Percentiles rank a stretch among this genome's conserved stretches.
These are phyloP conservation scores for Drosophila mercatorum DNA, from an alignment of 2,888 invertebrate genomes.

Conservation along the genomic window DNA sequence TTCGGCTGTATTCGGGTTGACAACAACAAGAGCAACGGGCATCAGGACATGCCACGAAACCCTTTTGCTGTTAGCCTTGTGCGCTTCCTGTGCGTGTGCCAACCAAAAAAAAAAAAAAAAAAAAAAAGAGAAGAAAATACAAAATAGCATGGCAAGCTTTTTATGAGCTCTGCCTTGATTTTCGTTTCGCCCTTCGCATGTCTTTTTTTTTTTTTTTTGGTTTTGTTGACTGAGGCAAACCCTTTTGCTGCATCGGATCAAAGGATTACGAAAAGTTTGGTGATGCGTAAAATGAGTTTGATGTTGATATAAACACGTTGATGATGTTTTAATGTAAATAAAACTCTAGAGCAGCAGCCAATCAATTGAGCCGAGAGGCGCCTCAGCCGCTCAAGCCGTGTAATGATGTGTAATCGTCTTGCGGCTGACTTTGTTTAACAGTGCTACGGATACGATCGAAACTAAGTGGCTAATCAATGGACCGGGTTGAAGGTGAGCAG, in stretches of 20 bases:
- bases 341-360: conserved; percentile 45
- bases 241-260: conserved; percentile 69
- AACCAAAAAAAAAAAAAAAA: neutral
- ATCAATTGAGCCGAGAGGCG: conserved; percentile 19
- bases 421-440: conserved; percentile 37
- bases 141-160: conserved; percentile 42
- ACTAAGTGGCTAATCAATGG: conserved; percentile 8
- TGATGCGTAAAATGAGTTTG: conserved; percentile 81
- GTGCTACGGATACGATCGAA: conserved; percentile 10
- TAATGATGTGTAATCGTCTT: conserved; percentile 74
- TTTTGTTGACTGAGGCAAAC: conserved; percentile 37
- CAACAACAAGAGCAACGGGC: conserved; percentile 49
- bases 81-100: conserved; percentile 31
- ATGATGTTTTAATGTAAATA: conserved; percentile 81
- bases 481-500: neutral
- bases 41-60: conserved; percentile 62
- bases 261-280: conserved; percentile 78
- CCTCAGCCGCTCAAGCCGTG: conserved; percentile 24
- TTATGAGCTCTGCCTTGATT: conserved; percentile 65
- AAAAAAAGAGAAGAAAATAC: conserved; percentile 1
- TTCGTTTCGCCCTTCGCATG: conserved; percentile 26
- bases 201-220: conserved; percentile 26
- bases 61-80: conserved; percentile 41
- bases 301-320: conserved; percentile 81
- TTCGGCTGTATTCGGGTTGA: conserved; percentile 45